Evolutionary conservation across 2,888 invertebrate species (phyloP).

Genomic region (Cyclophora albipunctata): DNA sequence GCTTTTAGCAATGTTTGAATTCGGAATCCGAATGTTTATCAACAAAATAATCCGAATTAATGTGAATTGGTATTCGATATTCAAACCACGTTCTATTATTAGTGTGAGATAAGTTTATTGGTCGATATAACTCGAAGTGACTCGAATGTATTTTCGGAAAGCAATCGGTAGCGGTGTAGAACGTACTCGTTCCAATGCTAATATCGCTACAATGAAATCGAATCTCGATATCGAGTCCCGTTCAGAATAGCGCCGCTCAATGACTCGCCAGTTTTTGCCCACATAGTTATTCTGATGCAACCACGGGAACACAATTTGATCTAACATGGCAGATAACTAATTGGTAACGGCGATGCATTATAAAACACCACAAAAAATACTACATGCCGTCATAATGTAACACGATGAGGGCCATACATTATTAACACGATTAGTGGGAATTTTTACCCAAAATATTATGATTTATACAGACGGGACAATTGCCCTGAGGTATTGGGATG

Average conservation of each 20-base stretch:
- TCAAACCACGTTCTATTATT: conserved; percentile 3
- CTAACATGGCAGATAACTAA: conserved; percentile 51
- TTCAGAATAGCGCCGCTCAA: conserved; percentile 22
- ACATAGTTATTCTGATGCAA: conserved; percentile 44
- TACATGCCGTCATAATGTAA: conserved; percentile 26
- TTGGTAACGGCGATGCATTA: conserved; percentile 50
- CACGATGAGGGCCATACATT: conserved; percentile 24
- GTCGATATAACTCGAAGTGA: neutral
- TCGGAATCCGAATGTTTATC: too few species aligned
- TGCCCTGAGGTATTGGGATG: conserved; percentile 32
- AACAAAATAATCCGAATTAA: too few species aligned
- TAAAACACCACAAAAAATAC: conserved; percentile 39
- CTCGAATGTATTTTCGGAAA: neutral
- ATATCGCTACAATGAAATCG: conserved; percentile 17
- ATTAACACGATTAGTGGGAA: conserved; percentile 17
- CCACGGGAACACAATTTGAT: conserved; percentile 46
- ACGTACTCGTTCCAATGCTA: conserved; percentile 13
- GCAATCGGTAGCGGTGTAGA: conserved; percentile 4
- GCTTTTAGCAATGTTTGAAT: too few species aligned
- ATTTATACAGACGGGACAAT: conserved; percentile 35
- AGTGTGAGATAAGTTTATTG: too few species aligned
- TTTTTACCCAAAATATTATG: conserved; percentile 24
- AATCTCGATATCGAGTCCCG: conserved; percentile 23
- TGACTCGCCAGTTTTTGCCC: conserved; percentile 44
- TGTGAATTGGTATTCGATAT: too few species aligned